Percentiles rank a stretch among this genome's conserved stretches.
These are phyloP conservation scores for Gibbula magus DNA, from an alignment of 2,888 invertebrate genomes.

Conservation along the genomic window DNA sequence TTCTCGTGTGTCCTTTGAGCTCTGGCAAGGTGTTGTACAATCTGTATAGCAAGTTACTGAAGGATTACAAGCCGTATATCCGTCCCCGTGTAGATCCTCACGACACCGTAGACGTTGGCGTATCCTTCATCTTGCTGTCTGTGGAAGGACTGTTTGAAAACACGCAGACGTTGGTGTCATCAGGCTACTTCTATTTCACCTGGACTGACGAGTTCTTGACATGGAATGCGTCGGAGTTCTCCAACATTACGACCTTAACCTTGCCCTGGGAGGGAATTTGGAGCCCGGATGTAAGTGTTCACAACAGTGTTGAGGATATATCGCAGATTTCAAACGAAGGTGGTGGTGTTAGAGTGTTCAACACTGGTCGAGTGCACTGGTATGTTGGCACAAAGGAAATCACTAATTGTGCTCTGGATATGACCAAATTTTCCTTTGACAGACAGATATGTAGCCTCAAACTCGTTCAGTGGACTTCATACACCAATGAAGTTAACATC, in stretches of 20 bases:
- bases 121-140: neutral
- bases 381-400: neutral
- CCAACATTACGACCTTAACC: neutral
- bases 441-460: neutral
- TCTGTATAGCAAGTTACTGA: neutral
- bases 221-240: neutral
- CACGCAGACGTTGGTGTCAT: neutral
- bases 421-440: constrained; percentile 18
- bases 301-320: neutral
- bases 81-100: neutral
- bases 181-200: neutral
- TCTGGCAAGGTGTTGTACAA: neutral
- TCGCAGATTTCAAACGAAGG: neutral
- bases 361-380: neutral
- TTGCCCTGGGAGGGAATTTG: neutral
- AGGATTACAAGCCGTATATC: constrained; percentile 16
- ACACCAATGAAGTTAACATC: neutral
- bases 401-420: constrained; percentile 1
- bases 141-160: neutral
- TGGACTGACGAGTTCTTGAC: constrained; percentile 15
- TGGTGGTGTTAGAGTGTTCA: neutral
- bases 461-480: neutral
- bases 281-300: neutral
- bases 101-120: neutral
- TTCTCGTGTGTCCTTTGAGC: no score